Base-by-base conservation (phyloP, 30 jellyfish, hydroid and myxozoan species). In the Aurelia coerulea region DNA sequence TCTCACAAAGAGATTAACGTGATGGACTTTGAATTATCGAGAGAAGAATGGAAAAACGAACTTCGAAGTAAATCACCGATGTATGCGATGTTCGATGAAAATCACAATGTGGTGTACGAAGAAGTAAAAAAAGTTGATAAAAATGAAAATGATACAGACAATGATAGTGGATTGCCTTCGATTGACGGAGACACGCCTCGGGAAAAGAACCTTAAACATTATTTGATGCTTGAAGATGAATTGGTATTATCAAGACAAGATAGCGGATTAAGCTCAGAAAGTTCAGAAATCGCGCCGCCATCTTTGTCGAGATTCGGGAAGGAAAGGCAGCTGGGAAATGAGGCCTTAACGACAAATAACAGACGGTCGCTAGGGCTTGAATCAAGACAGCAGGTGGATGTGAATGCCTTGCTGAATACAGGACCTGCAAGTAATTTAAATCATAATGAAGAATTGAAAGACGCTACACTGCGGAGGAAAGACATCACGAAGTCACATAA, bases 131-230 rank as follows among this genome's bases (percentile, higher is more conserved):
- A 79, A n/a, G 67, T 53, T 29, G 88, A 78, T 4, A 15, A 53
- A 37, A 13, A 60, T 13, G 90, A 77, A 0, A 63, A 67, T 46
- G 96, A 88, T 41, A 76, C 90, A 29, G 96, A 88, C 54, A 78
- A 67, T 5, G 96, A 88, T 60, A 88, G 96, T 71, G 96, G 96
- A 7, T 23, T 88, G 46, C 90, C 71, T 10, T 88, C 96, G 60
- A 78, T 88, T 16, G 96, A 79, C 46, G 96, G 89, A 66, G 96
- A 88, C 56, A 46, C 83, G 1, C 73, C 88, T 15, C 86, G 64
- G 46, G 96, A 88, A 5, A 52, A 46, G 23, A 49, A 17, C 3
- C 23, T 50, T 1, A 77, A 56, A 69, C 50, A 34, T 33, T 11
- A 35, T 19, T 41, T n/a, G 42, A 15, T 75, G 10, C 83, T 68